phyloP scores from a whole-genome alignment of 2,888 invertebrate genomes.

The Parnassius orleans region DNA sequence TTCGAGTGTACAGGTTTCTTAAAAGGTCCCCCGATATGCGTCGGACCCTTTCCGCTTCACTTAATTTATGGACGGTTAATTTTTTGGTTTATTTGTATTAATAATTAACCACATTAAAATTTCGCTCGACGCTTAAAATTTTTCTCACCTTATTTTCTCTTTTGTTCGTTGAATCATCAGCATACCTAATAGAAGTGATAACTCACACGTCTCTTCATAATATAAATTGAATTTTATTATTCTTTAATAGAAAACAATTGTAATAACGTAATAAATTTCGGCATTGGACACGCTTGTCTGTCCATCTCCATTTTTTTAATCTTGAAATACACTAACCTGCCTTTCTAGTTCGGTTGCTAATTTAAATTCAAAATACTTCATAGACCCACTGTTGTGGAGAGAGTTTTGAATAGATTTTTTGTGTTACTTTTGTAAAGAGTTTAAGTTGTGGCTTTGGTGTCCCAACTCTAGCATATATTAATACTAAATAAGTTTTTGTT shows the following conservation, averaged over 20 bases:
- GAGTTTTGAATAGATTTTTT: constrained; percentile 38
- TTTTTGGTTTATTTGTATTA: constrained; percentile 72
- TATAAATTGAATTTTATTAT: constrained; percentile 53
- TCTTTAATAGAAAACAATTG: constrained; percentile 63
- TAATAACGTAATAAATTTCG: constrained; percentile 60
- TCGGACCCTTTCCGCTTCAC: constrained; percentile 73
- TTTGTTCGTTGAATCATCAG: constrained; percentile 33
- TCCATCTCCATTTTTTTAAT: constrained; percentile 38
- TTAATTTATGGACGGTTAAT: constrained; percentile 70
- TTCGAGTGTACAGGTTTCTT: constrained; percentile 77
- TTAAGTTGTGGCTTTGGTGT: constrained; percentile 47
- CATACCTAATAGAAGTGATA: constrained; percentile 49
- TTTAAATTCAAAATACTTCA: constrained; percentile 65
- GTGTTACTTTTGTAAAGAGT: constrained; percentile 48
- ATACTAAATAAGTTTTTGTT: constrained; percentile 57
- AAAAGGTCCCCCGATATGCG: constrained; percentile 77
- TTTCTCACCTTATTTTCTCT: constrained; percentile 30
- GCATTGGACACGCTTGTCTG: constrained; percentile 62
- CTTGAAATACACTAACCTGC: constrained; percentile 38
- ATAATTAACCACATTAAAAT: constrained; percentile 66
- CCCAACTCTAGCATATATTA: constrained; percentile 65
- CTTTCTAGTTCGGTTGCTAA: constrained; percentile 53
- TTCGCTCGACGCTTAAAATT: constrained; percentile 50
- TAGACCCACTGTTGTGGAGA: constrained; percentile 52
- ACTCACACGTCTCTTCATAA: constrained; percentile 37